A percentile compares a stretch with the other conserved stretches of the same genome.
phyloP scores from a whole-genome alignment of 2,888 invertebrate genomes.

The Shargacucullia verbasci region DNA sequence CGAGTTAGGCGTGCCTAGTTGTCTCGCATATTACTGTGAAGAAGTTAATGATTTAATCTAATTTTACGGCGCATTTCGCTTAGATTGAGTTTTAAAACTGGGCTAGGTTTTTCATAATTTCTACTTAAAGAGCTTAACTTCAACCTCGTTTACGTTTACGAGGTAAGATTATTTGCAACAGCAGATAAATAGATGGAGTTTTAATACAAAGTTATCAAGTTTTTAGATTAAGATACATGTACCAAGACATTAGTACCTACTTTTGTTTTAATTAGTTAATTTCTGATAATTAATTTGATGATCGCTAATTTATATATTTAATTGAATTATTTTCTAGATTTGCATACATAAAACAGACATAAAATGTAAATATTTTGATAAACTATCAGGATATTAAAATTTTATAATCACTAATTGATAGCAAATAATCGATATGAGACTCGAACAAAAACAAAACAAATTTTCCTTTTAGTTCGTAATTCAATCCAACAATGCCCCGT shows the following conservation, averaged over 20 bases:
- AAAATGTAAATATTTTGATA: background rate
- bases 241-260: no score
- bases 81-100: constrained; percentile 33
- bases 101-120: constrained; percentile 38
- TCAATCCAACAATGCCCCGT: constrained; percentile 32
- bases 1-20: constrained; percentile 27
- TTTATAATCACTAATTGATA: no score
- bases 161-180: constrained; percentile 41
- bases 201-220: constrained; percentile 23
- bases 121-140: constrained; percentile 22
- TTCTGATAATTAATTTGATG: no score
- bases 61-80: constrained; percentile 33
- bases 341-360: no score
- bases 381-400: no score
- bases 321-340: no score
- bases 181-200: constrained; percentile 39
- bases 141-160: constrained; percentile 38
- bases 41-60: constrained; percentile 44
- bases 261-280: background rate
- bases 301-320: no score
- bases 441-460: background rate
- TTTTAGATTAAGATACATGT: no score
- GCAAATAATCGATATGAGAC: no score
- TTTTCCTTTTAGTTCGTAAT: constrained; percentile 4
- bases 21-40: constrained; percentile 23